Conservation (phyloP, 2,888 invertebrate species). For the Dermolepida albohirtum region DNA sequence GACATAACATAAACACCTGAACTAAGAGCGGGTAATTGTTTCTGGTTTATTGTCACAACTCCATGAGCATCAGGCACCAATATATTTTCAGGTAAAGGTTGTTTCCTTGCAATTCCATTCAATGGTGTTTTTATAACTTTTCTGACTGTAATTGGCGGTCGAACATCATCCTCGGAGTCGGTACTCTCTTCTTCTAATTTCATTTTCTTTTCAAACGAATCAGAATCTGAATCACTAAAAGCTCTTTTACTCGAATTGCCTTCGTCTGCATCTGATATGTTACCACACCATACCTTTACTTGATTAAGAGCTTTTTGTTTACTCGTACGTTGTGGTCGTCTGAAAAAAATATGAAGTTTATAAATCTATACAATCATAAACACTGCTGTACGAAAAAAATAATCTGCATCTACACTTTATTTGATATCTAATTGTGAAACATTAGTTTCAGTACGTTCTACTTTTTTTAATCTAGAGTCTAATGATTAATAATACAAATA, state of each 20-base stretch:
- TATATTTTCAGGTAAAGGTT: slow-evolving; percentile 58
- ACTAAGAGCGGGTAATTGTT: slow-evolving; percentile 74
- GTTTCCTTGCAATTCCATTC: slow-evolving; percentile 54
- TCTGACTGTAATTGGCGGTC: slow-evolving; percentile 47
- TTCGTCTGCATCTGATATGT: slow-evolving; percentile 69
- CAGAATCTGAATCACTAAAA: slow-evolving; percentile 57
- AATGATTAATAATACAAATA: too few relatives aligned
- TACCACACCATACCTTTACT: slow-evolving; percentile 87
- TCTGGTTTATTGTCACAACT: slow-evolving; percentile 80
- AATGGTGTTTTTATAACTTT: slow-evolving; percentile 45
- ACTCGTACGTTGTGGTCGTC: slow-evolving; percentile 80
- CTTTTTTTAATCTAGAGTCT: too few relatives aligned
- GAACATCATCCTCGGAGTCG: slow-evolving; percentile 54
- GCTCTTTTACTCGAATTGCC: slow-evolving; percentile 51
- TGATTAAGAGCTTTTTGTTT: slow-evolving; percentile 85
- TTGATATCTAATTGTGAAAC: too few relatives aligned
- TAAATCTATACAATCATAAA: too few relatives aligned
- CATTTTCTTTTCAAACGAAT: slow-evolving; percentile 61
- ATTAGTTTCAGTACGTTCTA: too few relatives aligned
- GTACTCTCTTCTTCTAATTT: slow-evolving; percentile 59
- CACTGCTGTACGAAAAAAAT: too few relatives aligned
- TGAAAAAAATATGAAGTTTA: slow-evolving; percentile 56
- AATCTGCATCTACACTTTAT: too few relatives aligned
- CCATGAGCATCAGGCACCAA: slow-evolving; percentile 73
- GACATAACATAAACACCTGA: slow-evolving; percentile 82